These are phyloP conservation scores for Syrista parreyssii DNA, from an alignment of 2,888 invertebrate species.

Conservation along the genomic window DNA sequence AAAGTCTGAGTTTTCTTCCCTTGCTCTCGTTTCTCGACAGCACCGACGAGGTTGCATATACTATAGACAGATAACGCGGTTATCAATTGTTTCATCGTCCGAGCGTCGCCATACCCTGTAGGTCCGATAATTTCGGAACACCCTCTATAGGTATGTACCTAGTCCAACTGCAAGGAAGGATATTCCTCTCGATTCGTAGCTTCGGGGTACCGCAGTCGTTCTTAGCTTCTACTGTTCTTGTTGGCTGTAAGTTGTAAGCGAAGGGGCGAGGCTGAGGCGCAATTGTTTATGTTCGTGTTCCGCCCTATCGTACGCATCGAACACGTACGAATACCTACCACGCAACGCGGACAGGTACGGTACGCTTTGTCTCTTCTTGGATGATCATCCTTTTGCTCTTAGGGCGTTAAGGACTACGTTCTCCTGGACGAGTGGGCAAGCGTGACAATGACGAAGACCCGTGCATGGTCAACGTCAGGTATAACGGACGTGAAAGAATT, in stretches of 20 bases:
- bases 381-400: neutral
- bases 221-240: neutral
- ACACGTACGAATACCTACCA: slow-evolving; percentile 43
- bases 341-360: slow-evolving; percentile 23
- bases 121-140: too few relatives aligned
- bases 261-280: slow-evolving; percentile 62
- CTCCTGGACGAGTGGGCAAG: neutral
- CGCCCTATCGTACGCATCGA: slow-evolving; percentile 64
- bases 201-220: neutral
- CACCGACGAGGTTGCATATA: too few relatives aligned
- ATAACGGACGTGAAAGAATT: neutral
- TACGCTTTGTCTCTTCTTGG: neutral
- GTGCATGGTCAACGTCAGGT: neutral
- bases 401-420: neutral
- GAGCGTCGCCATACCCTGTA: too few relatives aligned
- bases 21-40: too few relatives aligned
- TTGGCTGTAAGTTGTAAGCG: slow-evolving; percentile 8
- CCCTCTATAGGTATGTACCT: too few relatives aligned
- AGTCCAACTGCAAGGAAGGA: neutral
- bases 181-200: neutral
- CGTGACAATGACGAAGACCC: slow-evolving; percentile 43
- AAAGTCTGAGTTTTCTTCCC: too few relatives aligned
- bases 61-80: too few relatives aligned
- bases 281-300: slow-evolving; percentile 64
- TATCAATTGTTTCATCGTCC: too few relatives aligned